These are phyloP conservation scores for Agrochola lychnidis DNA, from an alignment of 2,888 invertebrate species.

Conservation along the genomic window DNA sequence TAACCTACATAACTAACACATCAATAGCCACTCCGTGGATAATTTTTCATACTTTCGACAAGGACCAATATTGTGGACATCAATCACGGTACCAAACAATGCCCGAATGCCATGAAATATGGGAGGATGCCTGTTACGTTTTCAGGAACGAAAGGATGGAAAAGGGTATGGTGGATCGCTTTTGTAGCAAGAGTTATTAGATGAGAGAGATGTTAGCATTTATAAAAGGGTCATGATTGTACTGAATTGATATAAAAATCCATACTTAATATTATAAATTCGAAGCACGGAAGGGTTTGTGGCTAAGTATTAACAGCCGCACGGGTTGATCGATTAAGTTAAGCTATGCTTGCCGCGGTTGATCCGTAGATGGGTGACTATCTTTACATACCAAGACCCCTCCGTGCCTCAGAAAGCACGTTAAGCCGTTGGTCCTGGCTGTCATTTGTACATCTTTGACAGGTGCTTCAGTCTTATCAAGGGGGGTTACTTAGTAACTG, in stretches of 20 bases:
- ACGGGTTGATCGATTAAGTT: too few species aligned
- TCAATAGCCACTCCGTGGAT: constrained; percentile 28
- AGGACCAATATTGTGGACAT: constrained; percentile 43
- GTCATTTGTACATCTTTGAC: too few species aligned
- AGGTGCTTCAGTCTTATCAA: too few species aligned
- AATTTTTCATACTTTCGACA: constrained; percentile 50
- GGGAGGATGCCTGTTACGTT: constrained; percentile 13
- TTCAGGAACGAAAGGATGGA: not conserved
- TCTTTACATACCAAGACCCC: too few species aligned
- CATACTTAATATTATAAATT: too few species aligned
- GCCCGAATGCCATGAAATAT: constrained; percentile 40
- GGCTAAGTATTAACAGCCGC: too few species aligned
- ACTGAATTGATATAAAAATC: not conserved
- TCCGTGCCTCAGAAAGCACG: too few species aligned
- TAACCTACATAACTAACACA: not conserved
- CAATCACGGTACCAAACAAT: constrained; percentile 49
- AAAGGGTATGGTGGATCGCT: not conserved
- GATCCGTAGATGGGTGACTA: too few species aligned
- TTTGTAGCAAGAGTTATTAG: not conserved
- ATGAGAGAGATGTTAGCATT: not conserved
- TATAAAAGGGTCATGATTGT: not conserved
- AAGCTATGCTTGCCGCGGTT: too few species aligned
- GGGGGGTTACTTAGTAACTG: too few species aligned
- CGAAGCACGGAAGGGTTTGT: too few species aligned
- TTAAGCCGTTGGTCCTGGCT: too few species aligned